Evolutionary conservation across 1,140 invertebrate species (phyloP), one percentile per base, ranked within the genome.

Genomic region (Heliconius nattereri): DNA sequence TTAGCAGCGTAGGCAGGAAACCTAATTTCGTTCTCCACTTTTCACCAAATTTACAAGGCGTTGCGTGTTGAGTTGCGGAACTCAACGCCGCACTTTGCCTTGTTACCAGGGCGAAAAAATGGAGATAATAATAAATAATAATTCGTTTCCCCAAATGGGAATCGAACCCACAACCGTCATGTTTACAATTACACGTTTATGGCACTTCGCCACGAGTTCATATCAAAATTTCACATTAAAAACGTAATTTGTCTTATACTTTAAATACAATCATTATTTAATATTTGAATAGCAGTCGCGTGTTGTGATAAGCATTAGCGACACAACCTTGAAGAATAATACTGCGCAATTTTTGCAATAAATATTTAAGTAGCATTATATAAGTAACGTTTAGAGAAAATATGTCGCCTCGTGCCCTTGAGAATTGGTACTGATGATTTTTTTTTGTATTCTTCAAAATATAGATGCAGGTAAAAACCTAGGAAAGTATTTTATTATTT

Each of bases 281-380:
- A 52, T 20, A 29, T 29, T 29, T 26, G n/a, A 9, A 29, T n/a
- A 66, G 9, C 9, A 29, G 60, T 66, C 11, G 23, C 26, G 19
- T n/a, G 7, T 77, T 66, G 26, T 11, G 66, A 72, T 78, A 78
- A 54, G 60, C 60, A 45, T 29, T 29, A 66, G 60, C 60, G 23
- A 16, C 26, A 29, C 11, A 71, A 35, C 76, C 76, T 71, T 78
- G 60, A 72, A 40, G 16, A 60, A 57, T 23, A 75, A 75, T 57
- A 23, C 54, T 54, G 37, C 74, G 74, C 74, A 54, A 40, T 75
- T 75, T 66, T 75, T 40, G 52, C 54, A 75, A n/a, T 66, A 75
- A 75, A 75, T 66, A 75, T 75, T 66, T 66, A 66, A 45, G 23
- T 29, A 66, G 23, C 23, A 74, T 60, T 66, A 66, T 66, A 66